A percentile compares a stretch with the other conserved stretches of the same genome.
phyloP scores from a whole-genome alignment of 2,888 invertebrate genomes.

The Lypha dubia region DNA sequence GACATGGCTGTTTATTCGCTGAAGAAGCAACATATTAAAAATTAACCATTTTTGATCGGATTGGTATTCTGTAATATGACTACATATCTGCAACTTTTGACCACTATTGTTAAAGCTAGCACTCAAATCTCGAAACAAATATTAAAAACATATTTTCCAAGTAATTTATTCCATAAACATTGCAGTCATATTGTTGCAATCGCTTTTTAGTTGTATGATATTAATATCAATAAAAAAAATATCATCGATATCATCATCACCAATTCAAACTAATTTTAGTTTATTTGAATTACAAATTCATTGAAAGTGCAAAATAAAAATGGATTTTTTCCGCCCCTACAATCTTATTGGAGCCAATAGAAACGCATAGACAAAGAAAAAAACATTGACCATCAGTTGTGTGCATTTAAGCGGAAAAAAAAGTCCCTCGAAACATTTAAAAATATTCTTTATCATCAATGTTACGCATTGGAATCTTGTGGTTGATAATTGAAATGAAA shows the following conservation, averaged over 20 bases:
- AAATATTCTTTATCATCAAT: background rate
- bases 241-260: slow-evolving; percentile 43
- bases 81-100: background rate
- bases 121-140: background rate
- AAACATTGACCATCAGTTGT: slow-evolving; percentile 44
- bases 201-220: slow-evolving; percentile 8
- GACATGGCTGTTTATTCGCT: too few species aligned
- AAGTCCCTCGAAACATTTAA: background rate
- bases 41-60: too few species aligned
- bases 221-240: slow-evolving; percentile 59
- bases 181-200: slow-evolving; percentile 13
- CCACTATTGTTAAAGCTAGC: background rate
- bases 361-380: background rate
- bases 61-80: too few species aligned
- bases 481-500: background rate
- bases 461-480: background rate
- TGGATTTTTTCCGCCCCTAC: slow-evolving; percentile 27
- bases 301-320: slow-evolving; percentile 47
- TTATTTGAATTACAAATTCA: slow-evolving; percentile 68
- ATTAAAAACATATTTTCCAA: slow-evolving; percentile 58
- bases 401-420: slow-evolving; percentile 58
- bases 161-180: slow-evolving; percentile 63
- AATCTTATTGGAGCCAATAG: slow-evolving; percentile 29
- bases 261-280: slow-evolving; percentile 39
- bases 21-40: too few species aligned